Evolutionary conservation across 2,888 invertebrate genomes (phyloP).

Genomic region (Lomographa bimaculata): DNA sequence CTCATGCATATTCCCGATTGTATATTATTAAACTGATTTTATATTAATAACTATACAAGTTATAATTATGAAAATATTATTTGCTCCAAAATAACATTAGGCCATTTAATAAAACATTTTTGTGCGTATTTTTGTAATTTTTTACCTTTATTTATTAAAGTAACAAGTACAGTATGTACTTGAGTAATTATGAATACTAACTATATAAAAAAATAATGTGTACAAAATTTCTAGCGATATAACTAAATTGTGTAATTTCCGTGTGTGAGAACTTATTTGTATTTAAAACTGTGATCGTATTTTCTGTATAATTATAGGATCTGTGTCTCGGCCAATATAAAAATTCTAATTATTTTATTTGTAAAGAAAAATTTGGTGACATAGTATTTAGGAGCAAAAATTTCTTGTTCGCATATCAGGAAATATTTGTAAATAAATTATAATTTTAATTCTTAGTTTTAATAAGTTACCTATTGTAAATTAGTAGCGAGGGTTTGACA

Average conservation of each 20-base stretch:
- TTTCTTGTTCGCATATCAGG: constrained; percentile 67
- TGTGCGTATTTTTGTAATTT: no score
- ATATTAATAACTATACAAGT: no score
- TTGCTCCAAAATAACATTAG: no score
- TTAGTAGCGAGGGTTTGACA: constrained; percentile 66
- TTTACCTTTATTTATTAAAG: no score
- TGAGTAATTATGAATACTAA: no score
- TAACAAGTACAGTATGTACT: no score
- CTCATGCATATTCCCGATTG: no score
- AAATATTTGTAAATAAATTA: constrained; percentile 53
- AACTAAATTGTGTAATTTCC: background rate
- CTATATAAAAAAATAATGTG: constrained; percentile 12
- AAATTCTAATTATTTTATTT: background rate
- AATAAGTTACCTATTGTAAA: constrained; percentile 45
- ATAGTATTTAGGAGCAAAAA: constrained; percentile 62
- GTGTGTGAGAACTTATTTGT: constrained; percentile 15
- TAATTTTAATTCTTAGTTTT: constrained; percentile 35
- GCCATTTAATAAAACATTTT: no score
- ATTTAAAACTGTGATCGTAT: constrained; percentile 20
- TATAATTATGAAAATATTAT: no score
- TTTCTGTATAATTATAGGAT: constrained; percentile 15
- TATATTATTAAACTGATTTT: no score
- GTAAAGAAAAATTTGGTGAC: constrained; percentile 5
- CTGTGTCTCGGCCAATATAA: constrained; percentile 4
- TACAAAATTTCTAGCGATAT: constrained; percentile 17